Base-by-base conservation (phyloP, 2,797 vertebrate species). In the Acipenser transmontanus region DNA sequence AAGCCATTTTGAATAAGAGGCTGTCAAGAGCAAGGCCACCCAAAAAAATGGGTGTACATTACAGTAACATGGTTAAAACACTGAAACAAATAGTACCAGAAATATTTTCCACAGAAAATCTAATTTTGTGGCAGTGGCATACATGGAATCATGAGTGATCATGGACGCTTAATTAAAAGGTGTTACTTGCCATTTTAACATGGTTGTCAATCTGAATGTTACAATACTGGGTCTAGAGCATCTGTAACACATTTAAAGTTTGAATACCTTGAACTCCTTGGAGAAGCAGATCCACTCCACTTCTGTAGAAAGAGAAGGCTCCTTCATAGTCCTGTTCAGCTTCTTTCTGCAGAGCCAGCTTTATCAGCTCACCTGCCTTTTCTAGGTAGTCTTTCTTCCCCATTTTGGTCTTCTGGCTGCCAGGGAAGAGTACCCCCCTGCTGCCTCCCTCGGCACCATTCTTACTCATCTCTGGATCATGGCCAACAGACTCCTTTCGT, bases 271-370 rank as follows among this genome's bases (percentile, higher is more conserved):
- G 76, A 8, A 77, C 74, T 64, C 76, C 74, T 64, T 76, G 76
- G 56, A 76, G 65, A 4, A 76, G 70, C 51, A 76, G 68, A 66
- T 77, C 76, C 59, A 77, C 76, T 64, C 74, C 74, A 9, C 20
- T 94, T 71, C 91, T 89, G 77, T 98, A 99, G 84, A 90, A 95
- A 14, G 84, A 87, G 76, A 95, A 92, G 1, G 97, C 96, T 64
- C 91, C 82, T 80, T 93, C 91, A 80, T 92, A 98, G 78, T 98
- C 93, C 61, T 90, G 89, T 64, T 95, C 93, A 49, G 89, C 92
- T 75, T 99, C 97, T 68, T 94, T 98, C 85, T 94, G 91, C 66
- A 93, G 85, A 47, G 96, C 96, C 77, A 95, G 74, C 69, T 88
- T 85, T 76, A 99, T 97, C 73, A 93, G 88, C 72, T 97, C 93